These are phyloP conservation scores for Macrobrachium nipponense DNA, from an alignment of 1,140 invertebrate species.

Conservation along the genomic window DNA sequence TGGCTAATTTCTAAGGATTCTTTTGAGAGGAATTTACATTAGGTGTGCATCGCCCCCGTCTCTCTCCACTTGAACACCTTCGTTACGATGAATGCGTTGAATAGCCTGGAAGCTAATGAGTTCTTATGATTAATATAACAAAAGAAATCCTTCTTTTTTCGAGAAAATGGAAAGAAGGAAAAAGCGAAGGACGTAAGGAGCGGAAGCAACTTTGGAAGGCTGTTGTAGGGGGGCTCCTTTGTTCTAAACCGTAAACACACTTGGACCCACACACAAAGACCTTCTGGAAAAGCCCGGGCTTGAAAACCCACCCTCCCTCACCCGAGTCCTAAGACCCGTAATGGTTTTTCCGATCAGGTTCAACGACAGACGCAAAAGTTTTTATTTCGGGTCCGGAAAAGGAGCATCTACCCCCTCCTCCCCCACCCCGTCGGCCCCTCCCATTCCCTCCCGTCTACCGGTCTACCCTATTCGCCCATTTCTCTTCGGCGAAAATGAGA, in stretches of 20 bases:
- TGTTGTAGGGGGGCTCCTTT: background rate
- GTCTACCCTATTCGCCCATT: constrained; percentile 2
- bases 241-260: constrained; percentile 8
- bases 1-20: too few species aligned
- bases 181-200: background rate
- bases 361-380: constrained; percentile 43
- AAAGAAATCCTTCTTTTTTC: too few species aligned
- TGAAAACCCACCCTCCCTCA: background rate
- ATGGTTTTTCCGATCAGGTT: constrained; percentile 39
- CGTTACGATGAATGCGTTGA: too few species aligned
- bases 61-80: too few species aligned
- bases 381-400: constrained; percentile 35
- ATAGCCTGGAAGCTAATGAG: too few species aligned
- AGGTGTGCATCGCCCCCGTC: too few species aligned
- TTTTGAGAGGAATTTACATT: too few species aligned
- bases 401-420: background rate
- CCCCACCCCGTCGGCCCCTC: background rate
- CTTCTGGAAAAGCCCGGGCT: too few species aligned
- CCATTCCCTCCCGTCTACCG: background rate
- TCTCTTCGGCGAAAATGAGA: constrained; percentile 42
- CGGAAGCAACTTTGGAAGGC: background rate
- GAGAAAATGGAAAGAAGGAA: background rate
- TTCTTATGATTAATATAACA: too few species aligned
- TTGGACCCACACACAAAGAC: background rate
- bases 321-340: constrained; percentile 13